Base-by-base conservation (phyloP, 2,888 invertebrate genomes). In the Globia sparganii region DNA sequence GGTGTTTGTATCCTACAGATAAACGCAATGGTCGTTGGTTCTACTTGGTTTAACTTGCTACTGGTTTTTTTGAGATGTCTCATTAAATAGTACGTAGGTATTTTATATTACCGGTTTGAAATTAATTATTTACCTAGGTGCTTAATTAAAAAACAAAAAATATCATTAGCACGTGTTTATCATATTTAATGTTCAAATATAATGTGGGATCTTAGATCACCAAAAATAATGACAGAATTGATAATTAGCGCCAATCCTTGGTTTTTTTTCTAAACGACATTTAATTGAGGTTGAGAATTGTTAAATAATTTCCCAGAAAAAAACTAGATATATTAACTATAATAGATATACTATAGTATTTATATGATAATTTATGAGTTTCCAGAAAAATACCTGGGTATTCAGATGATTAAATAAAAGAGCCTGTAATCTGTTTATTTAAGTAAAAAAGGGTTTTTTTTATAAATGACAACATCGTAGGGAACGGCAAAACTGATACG, bases 1-100 rank as follows among this genome's bases (percentile, higher is more conserved):
- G 46, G 61, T 34, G 68, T 64, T 66, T 67, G 49, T 56, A 67
- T 68, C 62, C 58, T 64, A 46, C 4, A 6, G 64, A 83, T 83
- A 69, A 64, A 78, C 21, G 0, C 5, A 65, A 65, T 59, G 5
- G 25, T 15, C 31, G 31, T 15, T 76, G 40, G 3, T 25, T 28
- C 40, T 28, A 21, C 43, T 53, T 43, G 40, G 2, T 28, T 40
- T 13, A 9, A n/a, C n/a, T 18, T 28, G 4, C 31, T 81, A 56
- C 66, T 61, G 21, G 34, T 61, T 75, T 46, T 46, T 77, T 46
- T 28, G 21, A 37, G 15, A 5, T 28, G 4, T 40, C 11, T 40
- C 4, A 11, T 31, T 4, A 31, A 25, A 34, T 34, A n/a, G n/a
- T 46, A 78, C 11, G 13, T 25, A n/a, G 5, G 9, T 18, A 43